These are phyloP conservation scores for Reinhardtius hippoglossoides DNA, from an alignment of 2,113 vertebrate genomes.

Conservation along the genomic window DNA sequence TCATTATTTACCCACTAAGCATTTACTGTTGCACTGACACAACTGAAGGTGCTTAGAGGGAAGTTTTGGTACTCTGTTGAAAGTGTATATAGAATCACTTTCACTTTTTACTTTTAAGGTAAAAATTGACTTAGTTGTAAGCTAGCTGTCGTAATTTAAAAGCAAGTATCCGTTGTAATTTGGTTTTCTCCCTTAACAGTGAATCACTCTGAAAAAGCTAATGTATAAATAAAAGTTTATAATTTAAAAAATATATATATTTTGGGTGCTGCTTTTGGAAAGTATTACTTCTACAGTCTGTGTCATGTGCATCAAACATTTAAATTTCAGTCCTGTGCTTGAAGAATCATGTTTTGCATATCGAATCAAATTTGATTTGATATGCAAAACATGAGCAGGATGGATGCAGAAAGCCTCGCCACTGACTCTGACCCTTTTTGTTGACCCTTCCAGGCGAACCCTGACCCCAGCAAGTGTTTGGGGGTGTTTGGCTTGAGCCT, in stretches of 20 bases:
- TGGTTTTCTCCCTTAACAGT: not conserved
- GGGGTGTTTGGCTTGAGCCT: slow-evolving; percentile 96
- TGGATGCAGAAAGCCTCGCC: not conserved
- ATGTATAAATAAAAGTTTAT: too few relatives aligned
- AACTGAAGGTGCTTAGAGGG: slow-evolving; percentile 9
- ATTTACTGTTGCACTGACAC: slow-evolving; percentile 19
- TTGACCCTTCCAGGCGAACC: slow-evolving; percentile 87
- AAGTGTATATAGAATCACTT: slow-evolving; percentile 1
- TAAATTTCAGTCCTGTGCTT: too few relatives aligned
- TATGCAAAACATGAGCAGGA: not conserved
- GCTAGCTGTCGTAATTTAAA: not conserved
- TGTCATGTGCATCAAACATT: not conserved
- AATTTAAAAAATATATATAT: too few relatives aligned
- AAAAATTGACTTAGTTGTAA: not conserved
- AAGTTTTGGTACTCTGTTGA: not conserved
- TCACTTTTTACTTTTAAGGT: not conserved
- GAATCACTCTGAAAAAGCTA: not conserved
- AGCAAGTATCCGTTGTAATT: not conserved
- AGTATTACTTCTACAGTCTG: not conserved
- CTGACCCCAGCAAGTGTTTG: slow-evolving; percentile 93
- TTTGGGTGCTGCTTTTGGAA: not conserved
- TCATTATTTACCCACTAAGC: slow-evolving; percentile 50
- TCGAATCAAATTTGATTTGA: not conserved
- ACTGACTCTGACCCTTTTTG: slow-evolving; percentile 11
- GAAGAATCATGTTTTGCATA: too few relatives aligned